Evolutionary conservation across 2,797 vertebrate genomes (phyloP), one percentile per base, ranked within the genome.

Genomic region (Etheostoma perlongum): DNA sequence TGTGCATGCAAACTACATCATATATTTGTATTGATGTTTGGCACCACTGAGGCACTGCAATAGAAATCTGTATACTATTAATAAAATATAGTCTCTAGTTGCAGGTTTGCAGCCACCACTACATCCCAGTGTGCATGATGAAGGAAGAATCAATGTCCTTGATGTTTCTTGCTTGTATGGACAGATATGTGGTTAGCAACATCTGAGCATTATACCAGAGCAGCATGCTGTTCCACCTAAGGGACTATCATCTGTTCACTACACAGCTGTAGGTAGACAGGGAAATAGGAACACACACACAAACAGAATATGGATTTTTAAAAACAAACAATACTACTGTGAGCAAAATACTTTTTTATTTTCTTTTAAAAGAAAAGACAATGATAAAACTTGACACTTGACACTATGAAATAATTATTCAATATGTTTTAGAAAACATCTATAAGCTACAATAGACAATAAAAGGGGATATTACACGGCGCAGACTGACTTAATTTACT

Each of bases 131-230:
- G 66, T 81, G 72, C 64, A 67, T 77, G 69, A 78, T 40, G 18
- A 9, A 61, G 40, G 30, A n/a, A 53, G 64, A 82, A 85, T 87
- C 79, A 75, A 79, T 89, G 84, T 76, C 74, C 68, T 82, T 27
- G 67, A 76, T 16, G 73, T 72, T 86, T 79, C 71, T 68, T 67
- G 70, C 88, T 86, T 76, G 76, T 65, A 73, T 76, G 78, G 78
- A 85, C 74, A 83, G 63, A 89, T 90, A 82, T 89, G 78, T 74
- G 77, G 81, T 78, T 79, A 76, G 83, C 67, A 84, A 75, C 88
- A 83, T 88, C 81, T 80, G 84, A 89, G 70, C 76, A 61, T 73
- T 74, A 76, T 80, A 71, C 74, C 85, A 69, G 30, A 84, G 81
- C 87, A 81, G 76, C 81, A 46, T 60, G 52, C 74, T 79, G 79